A percentile compares a stretch with the other conserved stretches of the same genome.
Conservation (phyloP, 2,888 invertebrate species). For the Agriopis leucophaearia region DNA sequence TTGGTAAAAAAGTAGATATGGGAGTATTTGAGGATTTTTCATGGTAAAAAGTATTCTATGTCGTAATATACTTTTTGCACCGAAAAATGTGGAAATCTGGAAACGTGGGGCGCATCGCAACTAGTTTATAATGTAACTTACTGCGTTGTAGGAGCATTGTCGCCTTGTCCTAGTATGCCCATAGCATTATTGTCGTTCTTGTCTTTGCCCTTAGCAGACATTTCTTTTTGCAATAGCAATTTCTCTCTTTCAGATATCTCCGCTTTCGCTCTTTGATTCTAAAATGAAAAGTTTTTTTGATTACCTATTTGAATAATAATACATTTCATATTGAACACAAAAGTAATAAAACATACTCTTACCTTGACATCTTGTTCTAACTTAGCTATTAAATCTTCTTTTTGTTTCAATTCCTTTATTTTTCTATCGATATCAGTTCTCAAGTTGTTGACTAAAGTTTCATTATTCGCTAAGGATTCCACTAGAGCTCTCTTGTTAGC, state of each 20-base stretch:
- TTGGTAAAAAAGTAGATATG: too few species aligned
- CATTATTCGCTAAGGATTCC: slow-evolving; percentile 71
- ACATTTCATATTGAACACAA: background rate
- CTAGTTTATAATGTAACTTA: slow-evolving; percentile 51
- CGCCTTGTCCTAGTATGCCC: slow-evolving; percentile 72
- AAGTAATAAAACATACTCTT: background rate
- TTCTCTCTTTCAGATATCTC: slow-evolving; percentile 78
- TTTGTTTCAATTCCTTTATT: slow-evolving; percentile 72
- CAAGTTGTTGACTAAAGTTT: slow-evolving; percentile 70
- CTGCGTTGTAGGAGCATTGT: slow-evolving; percentile 60
- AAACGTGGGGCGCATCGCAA: too few species aligned
- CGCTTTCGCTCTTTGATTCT: slow-evolving; percentile 74
- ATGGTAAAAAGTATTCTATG: too few species aligned
- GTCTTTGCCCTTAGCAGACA: slow-evolving; percentile 64
- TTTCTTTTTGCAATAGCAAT: slow-evolving; percentile 70
- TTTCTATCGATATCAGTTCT: slow-evolving; percentile 74
- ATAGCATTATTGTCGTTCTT: slow-evolving; percentile 77
- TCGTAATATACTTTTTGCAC: too few species aligned
- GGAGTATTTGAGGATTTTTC: too few species aligned
- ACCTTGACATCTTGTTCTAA: slow-evolving; percentile 71
- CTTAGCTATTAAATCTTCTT: slow-evolving; percentile 70
- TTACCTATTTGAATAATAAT: background rate
- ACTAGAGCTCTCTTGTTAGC: slow-evolving; percentile 68
- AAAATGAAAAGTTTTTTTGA: slow-evolving; percentile 48
- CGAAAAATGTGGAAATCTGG: too few species aligned